phyloP scores from a whole-genome alignment of 2,888 invertebrate species.

The Amitus sp. region DNA sequence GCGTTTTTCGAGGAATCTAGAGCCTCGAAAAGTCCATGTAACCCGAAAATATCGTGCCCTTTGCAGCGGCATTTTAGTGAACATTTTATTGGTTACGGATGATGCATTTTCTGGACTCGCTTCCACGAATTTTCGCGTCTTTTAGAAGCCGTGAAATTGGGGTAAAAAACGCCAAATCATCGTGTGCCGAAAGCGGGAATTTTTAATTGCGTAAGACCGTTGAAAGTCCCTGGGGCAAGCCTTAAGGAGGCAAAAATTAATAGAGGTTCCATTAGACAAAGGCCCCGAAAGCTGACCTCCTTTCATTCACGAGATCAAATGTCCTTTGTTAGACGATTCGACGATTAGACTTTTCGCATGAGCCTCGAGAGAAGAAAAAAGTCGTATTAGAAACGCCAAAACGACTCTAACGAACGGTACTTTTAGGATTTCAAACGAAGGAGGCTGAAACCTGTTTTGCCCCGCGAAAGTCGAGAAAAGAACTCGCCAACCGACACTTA shows the following conservation, averaged over 20 bases:
- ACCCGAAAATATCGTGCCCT: too few relatives aligned
- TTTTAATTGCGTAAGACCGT: background rate
- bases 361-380: background rate
- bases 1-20: background rate
- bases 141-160: too few relatives aligned
- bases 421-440: background rate
- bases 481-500: too few relatives aligned
- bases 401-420: background rate
- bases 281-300: background rate
- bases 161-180: too few relatives aligned
- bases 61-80: too few relatives aligned
- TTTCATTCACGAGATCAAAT: background rate
- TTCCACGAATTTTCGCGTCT: too few relatives aligned
- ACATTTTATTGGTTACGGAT: too few relatives aligned
- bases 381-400: background rate
- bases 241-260: background rate
- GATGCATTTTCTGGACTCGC: too few relatives aligned
- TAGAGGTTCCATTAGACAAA: constrained; percentile 1
- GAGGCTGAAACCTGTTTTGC: background rate
- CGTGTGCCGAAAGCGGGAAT: too few relatives aligned
- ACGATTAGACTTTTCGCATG: constrained; percentile 1
- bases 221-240: background rate
- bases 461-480: too few relatives aligned
- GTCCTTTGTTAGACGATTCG: background rate
- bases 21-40: background rate